Percentiles rank a stretch among this genome's conserved stretches.
Conservation (phyloP, 2,888 invertebrate genomes). For the Tenthredo scrophulariae region DNA sequence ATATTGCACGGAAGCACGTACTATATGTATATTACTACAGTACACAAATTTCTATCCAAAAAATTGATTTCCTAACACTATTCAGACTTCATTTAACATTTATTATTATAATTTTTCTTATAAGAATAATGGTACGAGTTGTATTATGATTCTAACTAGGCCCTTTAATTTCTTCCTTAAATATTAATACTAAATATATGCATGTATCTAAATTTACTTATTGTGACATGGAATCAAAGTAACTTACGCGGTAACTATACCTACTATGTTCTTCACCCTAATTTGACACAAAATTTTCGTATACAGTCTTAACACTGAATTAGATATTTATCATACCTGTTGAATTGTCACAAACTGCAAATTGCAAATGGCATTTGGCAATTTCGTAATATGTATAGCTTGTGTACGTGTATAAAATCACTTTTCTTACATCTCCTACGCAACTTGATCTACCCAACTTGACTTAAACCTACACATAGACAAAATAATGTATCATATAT, state of each 20-base stretch:
- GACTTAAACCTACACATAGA: conserved; percentile 53
- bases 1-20: conserved; percentile 69
- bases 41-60: conserved; percentile 58
- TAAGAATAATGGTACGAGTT: conserved; percentile 68
- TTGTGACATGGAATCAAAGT: conserved; percentile 48
- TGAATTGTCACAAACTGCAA: conserved; percentile 63
- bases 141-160: conserved; percentile 62
- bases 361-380: conserved; percentile 35
- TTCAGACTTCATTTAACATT: conserved; percentile 72
- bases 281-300: conserved; percentile 73
- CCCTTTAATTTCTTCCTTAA: conserved; percentile 60
- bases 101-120: conserved; percentile 63
- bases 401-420: conserved; percentile 52
- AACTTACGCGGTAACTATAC: conserved; percentile 21
- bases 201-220: conserved; percentile 51
- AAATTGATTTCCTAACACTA: conserved; percentile 65
- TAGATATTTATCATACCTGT: conserved; percentile 62
- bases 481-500: conserved; percentile 54
- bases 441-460: conserved; percentile 28
- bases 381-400: conserved; percentile 26
- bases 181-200: conserved; percentile 53
- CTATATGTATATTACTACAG: conserved; percentile 61
- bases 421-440: conserved; percentile 29
- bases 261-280: conserved; percentile 62
- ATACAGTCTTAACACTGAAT: conserved; percentile 72